Base-by-base conservation (phyloP, 2,888 invertebrate genomes). In the Drosophila flavopinicola region DNA sequence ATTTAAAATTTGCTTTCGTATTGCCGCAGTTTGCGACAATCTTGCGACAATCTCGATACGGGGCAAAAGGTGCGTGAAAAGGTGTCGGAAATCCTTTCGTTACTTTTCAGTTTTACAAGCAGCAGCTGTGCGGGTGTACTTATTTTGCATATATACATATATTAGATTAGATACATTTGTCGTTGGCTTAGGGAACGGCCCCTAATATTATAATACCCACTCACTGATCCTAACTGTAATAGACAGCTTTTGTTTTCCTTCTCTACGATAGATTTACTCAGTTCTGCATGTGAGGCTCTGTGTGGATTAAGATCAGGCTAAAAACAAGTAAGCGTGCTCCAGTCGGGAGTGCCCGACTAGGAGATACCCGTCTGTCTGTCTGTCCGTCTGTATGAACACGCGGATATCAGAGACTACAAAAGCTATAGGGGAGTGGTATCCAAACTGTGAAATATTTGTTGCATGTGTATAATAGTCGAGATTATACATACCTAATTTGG, bases 21-120 rank as follows among this genome's bases (percentile, higher is more conserved):
- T 84, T 78, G 78, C 71, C 51, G 37, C 67, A 56, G 61, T 24
- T 32, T 44, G 47, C 49, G 53, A 78, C 69, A 82, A 78, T 61
- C 63, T 79, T 65, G 69, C 71, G 65, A 67, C 61, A 58, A 41
- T 73, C 74, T 56, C 23, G 38, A n/a, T n/a, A n/a, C n/a, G n/a
- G n/a, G n/a, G n/a, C n/a, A n/a, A n/a, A n/a, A 23, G 37, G 35
- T 27, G 41, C 13, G 27, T 9, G 37, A 32, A 38, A 41, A 77
- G 67, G 71, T 75, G 75, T 59, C 54, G 44, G 25, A 61, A 76
- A 85, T 85, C 76, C 72, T 41, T 52, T 56, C 15, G 20, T 25
- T 30, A 13, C 27, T n/a, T 30, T 38, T 47, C 35, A 10, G 6
- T 32, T 25, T 10, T 4, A 4, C 33, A 7, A 38, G 9, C 49